Evolutionary conservation across 1,140 invertebrate species (phyloP).

Genomic region (Uloborus diversus): DNA sequence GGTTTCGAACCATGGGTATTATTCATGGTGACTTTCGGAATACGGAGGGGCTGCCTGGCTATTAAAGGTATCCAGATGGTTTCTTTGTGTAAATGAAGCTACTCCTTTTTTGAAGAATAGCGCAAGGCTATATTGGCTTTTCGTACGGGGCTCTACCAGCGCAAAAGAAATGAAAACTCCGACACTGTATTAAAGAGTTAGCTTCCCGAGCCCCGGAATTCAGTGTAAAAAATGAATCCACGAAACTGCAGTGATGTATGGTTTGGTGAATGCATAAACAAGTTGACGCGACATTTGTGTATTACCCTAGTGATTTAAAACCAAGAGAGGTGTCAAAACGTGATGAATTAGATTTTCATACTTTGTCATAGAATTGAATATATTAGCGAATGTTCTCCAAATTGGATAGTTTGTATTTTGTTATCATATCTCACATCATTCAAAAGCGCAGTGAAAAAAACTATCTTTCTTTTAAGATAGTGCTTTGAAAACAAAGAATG

Average conservation of each 20-base stretch:
- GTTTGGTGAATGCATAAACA: neutral
- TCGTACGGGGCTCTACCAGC: neutral
- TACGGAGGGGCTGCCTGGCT: neutral
- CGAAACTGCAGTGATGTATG: neutral
- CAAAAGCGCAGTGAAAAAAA: too few species aligned
- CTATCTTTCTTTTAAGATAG: too few species aligned
- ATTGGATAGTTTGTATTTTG: too few species aligned
- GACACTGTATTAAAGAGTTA: neutral
- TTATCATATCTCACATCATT: too few species aligned
- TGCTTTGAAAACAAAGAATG: too few species aligned
- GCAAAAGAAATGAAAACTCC: neutral
- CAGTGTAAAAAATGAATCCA: constrained; percentile 4
- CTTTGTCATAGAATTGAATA: too few species aligned
- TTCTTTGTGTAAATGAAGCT: constrained; percentile 48
- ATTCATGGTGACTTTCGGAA: constrained; percentile 23
- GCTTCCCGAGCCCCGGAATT: neutral
- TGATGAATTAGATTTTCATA: too few species aligned
- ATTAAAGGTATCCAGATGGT: constrained; percentile 47
- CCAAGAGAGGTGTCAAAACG: too few species aligned
- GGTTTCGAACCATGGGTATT: constrained; percentile 28
- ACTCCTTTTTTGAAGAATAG: constrained; percentile 15
- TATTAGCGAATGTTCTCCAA: too few species aligned
- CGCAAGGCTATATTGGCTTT: constrained; percentile 6
- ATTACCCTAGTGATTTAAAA: neutral
- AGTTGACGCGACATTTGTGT: neutral